These are phyloP conservation scores for Buphagus erythrorhynchus DNA, from an alignment of 2,797 vertebrate genomes.

Conservation along the genomic window DNA sequence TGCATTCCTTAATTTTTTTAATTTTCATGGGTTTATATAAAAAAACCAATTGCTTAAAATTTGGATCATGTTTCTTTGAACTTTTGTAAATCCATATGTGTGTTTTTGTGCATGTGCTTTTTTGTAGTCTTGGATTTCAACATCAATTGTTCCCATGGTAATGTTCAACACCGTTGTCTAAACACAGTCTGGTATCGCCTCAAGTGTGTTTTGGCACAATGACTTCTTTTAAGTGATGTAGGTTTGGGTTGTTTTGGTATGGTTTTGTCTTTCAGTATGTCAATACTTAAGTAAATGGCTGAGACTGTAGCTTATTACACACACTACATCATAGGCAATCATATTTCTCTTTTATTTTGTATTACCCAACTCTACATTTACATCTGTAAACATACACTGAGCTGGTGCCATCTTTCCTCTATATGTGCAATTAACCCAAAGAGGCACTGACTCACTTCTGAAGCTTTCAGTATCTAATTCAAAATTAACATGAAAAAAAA, in stretches of 20 bases:
- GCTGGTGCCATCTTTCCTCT: rapidly evolving
- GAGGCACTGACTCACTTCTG: background rate
- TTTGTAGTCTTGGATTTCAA: background rate
- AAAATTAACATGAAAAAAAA: background rate
- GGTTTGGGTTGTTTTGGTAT: background rate
- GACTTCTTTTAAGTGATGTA: background rate
- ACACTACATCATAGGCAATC: background rate
- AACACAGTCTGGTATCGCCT: background rate
- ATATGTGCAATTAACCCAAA: background rate
- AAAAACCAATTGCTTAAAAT: background rate
- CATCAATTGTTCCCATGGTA: background rate
- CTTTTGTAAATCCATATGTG: background rate
- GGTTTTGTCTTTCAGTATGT: background rate
- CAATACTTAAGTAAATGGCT: background rate
- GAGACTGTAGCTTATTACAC: background rate
- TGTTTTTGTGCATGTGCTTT: background rate
- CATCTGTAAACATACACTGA: background rate
- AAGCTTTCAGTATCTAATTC: background rate
- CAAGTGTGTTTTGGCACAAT: background rate
- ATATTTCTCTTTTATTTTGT: background rate
- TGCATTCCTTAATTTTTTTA: background rate
- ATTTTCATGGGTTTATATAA: background rate
- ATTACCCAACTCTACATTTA: background rate
- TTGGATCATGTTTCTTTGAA: background rate
- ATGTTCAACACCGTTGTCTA: background rate